These are phyloP conservation scores for Sialis lutaria DNA, from an alignment of 2,888 invertebrate species.

Conservation along the genomic window DNA sequence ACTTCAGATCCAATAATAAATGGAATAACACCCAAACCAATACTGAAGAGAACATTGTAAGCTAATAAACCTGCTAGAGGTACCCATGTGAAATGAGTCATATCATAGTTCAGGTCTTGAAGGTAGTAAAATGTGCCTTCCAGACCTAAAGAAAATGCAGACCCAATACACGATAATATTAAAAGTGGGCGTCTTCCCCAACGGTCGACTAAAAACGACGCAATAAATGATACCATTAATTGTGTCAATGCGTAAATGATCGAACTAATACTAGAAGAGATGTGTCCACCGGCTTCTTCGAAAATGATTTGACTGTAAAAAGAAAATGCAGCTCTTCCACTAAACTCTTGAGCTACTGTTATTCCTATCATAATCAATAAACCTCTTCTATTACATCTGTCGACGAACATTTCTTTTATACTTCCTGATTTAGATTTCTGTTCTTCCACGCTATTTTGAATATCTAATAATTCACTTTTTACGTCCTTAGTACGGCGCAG, in stretches of 20 bases:
- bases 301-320: constrained; percentile 27
- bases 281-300: constrained; percentile 10
- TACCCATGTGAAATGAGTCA: constrained; percentile 28
- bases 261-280: not conserved
- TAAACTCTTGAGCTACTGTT: constrained; percentile 27
- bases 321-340: constrained; percentile 21
- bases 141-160: constrained; percentile 30
- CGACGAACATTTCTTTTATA: constrained; percentile 16
- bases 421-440: constrained; percentile 14
- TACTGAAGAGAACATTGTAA: constrained; percentile 38
- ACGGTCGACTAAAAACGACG: constrained; percentile 32
- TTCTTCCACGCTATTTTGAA: constrained; percentile 17
- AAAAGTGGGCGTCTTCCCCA: constrained; percentile 35
- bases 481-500: constrained; percentile 24
- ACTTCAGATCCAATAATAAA: constrained; percentile 45
- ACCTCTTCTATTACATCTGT: constrained; percentile 20
- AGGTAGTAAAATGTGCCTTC: constrained; percentile 35
- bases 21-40: constrained; percentile 40
- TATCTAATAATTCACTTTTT: constrained; percentile 18
- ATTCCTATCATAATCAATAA: constrained; percentile 22
- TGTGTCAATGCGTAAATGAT: constrained; percentile 4
- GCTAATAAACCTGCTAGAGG: constrained; percentile 35
- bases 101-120: constrained; percentile 19
- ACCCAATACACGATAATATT: constrained; percentile 33
- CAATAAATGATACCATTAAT: constrained; percentile 2